A percentile compares a stretch with the other conserved stretches of the same genome.
These are phyloP conservation scores for Rafetus swinhoei DNA, from an alignment of 2,113 vertebrate genomes.

Conservation along the genomic window DNA sequence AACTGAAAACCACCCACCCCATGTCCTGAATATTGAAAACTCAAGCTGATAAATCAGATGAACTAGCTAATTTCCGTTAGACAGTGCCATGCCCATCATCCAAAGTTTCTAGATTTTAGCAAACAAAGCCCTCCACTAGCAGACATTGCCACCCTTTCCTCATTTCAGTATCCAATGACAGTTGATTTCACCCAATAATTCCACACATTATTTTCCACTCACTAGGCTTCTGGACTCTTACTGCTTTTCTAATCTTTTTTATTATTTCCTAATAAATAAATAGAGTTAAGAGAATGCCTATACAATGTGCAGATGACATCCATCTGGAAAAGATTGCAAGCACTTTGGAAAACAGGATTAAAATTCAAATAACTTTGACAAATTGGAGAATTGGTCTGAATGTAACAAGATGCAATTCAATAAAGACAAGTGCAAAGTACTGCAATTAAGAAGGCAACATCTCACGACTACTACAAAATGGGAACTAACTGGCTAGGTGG, in stretches of 20 bases:
- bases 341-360: neutral
- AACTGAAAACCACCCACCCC: slow-evolving; percentile 53
- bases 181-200: neutral
- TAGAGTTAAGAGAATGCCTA: neutral
- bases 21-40: slow-evolving; percentile 58
- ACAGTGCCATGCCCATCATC: slow-evolving; percentile 38
- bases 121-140: neutral
- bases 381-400: neutral
- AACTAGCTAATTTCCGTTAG: slow-evolving; percentile 31
- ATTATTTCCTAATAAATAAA: neutral
- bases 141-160: slow-evolving; percentile 38
- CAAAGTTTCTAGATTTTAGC: slow-evolving; percentile 46
- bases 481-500: neutral
- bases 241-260: neutral
- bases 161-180: neutral
- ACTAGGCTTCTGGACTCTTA: neutral
- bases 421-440: neutral
- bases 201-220: neutral
- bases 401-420: neutral
- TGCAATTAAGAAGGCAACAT: neutral
- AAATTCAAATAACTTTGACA: neutral
- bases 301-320: neutral
- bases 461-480: neutral
- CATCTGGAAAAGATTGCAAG: neutral
- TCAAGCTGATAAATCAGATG: slow-evolving; percentile 44